Evolutionary conservation across 2,113 vertebrate species (phyloP).

Genomic region (Hemicordylus capensis): DNA sequence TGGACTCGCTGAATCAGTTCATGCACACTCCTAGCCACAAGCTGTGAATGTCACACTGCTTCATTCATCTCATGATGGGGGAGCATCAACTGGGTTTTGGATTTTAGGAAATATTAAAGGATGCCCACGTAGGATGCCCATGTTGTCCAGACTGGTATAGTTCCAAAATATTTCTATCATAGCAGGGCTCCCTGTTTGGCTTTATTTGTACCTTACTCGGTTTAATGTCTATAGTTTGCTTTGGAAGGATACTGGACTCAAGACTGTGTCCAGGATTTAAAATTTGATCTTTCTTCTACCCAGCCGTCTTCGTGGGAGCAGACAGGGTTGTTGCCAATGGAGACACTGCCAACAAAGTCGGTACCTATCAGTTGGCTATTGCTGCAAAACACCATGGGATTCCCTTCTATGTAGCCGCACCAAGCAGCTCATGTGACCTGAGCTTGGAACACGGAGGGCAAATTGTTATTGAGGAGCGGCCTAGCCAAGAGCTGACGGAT

Average conservation of each 20-base stretch:
- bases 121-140: neutral
- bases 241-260: neutral
- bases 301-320: conserved; percentile 31
- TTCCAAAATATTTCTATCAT: neutral
- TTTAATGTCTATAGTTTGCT: neutral
- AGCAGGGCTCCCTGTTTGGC: neutral
- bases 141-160: neutral
- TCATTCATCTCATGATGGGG: neutral
- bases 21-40: no score
- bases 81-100: neutral
- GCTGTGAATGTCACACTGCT: neutral
- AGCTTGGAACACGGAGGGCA: conserved; percentile 17
- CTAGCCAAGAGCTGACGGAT: conserved; percentile 23
- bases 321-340: conserved; percentile 34
- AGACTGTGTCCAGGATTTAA: neutral
- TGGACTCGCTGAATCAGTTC: no score
- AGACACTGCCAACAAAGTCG: conserved; percentile 38
- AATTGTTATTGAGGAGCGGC: conserved; percentile 18
- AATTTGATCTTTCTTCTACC: neutral
- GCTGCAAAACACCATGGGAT: conserved; percentile 29
- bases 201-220: neutral
- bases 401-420: conserved; percentile 29
- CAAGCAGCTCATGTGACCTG: conserved; percentile 25
- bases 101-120: neutral
- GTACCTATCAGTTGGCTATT: conserved; percentile 29